Evolutionary conservation across 2,113 vertebrate species (phyloP), one percentile per base, ranked within the genome.

Genomic region (Willisornis vidua): DNA sequence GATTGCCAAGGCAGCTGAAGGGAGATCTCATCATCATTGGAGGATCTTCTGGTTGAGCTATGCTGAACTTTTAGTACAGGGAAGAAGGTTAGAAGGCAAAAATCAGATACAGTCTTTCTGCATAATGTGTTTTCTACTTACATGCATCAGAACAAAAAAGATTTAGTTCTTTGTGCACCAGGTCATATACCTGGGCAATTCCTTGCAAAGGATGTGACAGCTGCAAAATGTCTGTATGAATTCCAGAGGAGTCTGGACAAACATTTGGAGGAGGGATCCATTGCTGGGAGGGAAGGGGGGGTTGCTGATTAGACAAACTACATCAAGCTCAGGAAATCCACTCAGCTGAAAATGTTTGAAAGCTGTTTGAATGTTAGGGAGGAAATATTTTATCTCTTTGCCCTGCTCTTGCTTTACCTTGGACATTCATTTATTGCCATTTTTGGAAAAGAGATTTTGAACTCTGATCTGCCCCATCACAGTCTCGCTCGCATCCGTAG

Each of bases 401-500:
- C 88, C 45, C 73, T 68, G 31, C 89, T 92, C 76, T 83, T 94
- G 45, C 75, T 87, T 90, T 90, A 94, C 83, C 86, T 88, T 90
- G 57, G 52, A 81, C 76, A 75, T 84, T 26, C 26, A 78, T 87
- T 86, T 94, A 68, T 90, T 95, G 73, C 83, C 76, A 75, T 94
- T 95, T 96, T 95, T 94, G 80, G 94, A 70, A 90, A 81, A 96
- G 77, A 89, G 61, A 89, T 89, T 90, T 72, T 90, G 90, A 92
- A 84, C 84, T 94, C 68, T 81, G 76, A 45, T 86, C 88, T 94
- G 65, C 86, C 61, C 59, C 45, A 57, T 73, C 45, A 29, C 13
- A 83, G 58, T 57, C 82, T 90, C 31, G 9, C 52, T 94, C 0
- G 0, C 52, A 41, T 86, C 73, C n/a, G 65, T 79, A 91, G 77